Evolutionary conservation across 2,113 vertebrate species (phyloP).

Genomic region (Sus scrofa): DNA sequence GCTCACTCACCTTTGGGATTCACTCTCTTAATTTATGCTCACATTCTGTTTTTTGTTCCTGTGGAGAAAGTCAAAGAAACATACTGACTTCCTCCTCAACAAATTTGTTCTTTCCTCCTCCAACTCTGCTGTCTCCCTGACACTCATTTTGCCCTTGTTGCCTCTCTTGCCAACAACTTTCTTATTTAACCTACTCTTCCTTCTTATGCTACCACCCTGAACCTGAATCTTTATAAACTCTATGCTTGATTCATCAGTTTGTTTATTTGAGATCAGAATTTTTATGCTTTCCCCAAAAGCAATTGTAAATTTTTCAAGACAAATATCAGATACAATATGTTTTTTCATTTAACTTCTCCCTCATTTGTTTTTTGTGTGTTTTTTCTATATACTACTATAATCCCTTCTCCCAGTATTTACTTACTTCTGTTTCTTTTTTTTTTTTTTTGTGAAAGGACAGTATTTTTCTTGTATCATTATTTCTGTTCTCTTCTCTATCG

Average conservation of each 20-base stretch:
- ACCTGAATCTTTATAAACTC: conserved; percentile 70
- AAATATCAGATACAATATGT: conserved; percentile 36
- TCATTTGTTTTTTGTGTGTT: not conserved
- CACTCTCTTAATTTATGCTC: conserved; percentile 71
- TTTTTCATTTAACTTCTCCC: not conserved
- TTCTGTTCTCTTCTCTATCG: conserved; percentile 58
- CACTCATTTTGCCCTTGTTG: conserved; percentile 81
- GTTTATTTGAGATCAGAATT: conserved; percentile 65
- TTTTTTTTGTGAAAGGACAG: conserved; percentile 49
- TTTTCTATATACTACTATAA: not conserved
- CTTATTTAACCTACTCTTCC: conserved; percentile 59
- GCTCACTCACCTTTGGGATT: conserved; percentile 76
- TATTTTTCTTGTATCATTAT: conserved; percentile 59
- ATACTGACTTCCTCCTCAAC: conserved; percentile 79
- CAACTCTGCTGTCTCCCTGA: conserved; percentile 74
- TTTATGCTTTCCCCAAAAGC: conserved; percentile 63
- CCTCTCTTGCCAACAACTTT: conserved; percentile 78
- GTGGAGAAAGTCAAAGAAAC: conserved; percentile 80
- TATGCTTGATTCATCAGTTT: conserved; percentile 68
- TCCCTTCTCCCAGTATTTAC: not conserved
- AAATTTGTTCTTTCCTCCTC: conserved; percentile 79
- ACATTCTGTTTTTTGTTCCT: conserved; percentile 79
- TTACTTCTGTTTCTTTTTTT: conserved; percentile 48
- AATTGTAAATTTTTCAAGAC: conserved; percentile 43
- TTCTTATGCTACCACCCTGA: conserved; percentile 66